Evolutionary conservation across 2,888 invertebrate species (phyloP).

Genomic region (Molorchus minor): DNA sequence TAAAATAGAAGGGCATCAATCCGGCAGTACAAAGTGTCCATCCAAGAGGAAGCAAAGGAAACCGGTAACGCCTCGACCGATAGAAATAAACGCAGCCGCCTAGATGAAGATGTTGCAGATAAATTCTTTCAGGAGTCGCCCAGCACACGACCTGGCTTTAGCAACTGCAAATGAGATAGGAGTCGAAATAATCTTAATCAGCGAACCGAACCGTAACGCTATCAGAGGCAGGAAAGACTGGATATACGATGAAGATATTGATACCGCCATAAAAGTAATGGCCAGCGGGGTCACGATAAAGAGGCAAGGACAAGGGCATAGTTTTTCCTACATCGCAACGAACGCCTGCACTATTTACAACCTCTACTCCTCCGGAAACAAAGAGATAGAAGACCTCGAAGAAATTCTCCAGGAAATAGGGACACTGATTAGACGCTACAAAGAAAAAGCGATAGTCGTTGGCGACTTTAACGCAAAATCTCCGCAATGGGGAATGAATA

Average conservation of each 20-base stretch:
- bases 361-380: background rate
- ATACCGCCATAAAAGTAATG: too few relatives aligned
- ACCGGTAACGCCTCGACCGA: background rate
- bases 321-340: background rate
- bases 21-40: constrained; percentile 1
- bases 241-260: too few relatives aligned
- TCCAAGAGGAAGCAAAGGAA: constrained; percentile 3
- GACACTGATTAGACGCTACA: background rate
- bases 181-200: constrained; percentile 1
- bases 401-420: background rate
- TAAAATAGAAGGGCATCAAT: constrained; percentile 26
- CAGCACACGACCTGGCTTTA: constrained; percentile 10
- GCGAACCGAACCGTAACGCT: constrained; percentile 11
- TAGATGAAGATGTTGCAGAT: constrained; percentile 22
- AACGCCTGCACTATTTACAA: background rate
- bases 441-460: background rate
- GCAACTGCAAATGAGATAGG: constrained; percentile 13
- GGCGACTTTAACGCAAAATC: background rate
- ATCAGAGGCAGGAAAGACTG: too few relatives aligned
- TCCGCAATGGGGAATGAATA: background rate
- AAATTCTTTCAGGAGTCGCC: constrained; percentile 12
- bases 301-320: background rate
- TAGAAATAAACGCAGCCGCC: background rate
- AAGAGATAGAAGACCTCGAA: background rate
- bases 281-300: too few relatives aligned